phyloP scores from a whole-genome alignment of 2,113 vertebrate species.

The Psilopogon haemacephalus region DNA sequence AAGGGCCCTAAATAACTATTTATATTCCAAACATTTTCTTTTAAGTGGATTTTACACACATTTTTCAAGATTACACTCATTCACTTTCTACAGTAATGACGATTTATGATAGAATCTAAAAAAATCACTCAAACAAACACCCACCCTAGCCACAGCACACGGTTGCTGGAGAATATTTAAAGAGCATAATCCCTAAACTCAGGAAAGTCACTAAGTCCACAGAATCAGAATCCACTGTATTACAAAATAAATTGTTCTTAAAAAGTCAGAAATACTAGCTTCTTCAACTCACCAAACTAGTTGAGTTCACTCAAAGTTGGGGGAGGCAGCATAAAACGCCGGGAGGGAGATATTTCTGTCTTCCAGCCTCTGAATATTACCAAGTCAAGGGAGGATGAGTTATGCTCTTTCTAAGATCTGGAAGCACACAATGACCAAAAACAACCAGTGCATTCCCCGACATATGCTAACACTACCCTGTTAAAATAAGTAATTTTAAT shows the following conservation, averaged over 20 bases:
- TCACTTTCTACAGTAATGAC: not conserved
- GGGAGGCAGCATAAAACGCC: not conserved
- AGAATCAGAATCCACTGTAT: not conserved
- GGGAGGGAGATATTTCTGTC: not conserved
- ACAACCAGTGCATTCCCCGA: not conserved
- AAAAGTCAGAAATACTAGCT: not conserved
- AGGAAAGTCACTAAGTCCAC: rapidly evolving
- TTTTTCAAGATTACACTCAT: not conserved
- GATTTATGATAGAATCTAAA: not conserved
- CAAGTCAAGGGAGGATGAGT: not conserved
- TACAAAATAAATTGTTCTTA: not conserved
- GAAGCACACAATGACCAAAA: not conserved
- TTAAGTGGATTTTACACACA: not conserved
- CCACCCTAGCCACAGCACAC: not conserved
- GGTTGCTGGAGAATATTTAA: not conserved
- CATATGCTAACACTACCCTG: not conserved
- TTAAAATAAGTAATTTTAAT: not conserved
- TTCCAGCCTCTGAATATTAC: not conserved
- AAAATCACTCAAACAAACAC: not conserved
- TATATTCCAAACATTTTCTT: not conserved
- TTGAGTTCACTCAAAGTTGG: not conserved
- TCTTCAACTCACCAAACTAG: not conserved
- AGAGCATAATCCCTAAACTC: not conserved
- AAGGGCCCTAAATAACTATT: not conserved
- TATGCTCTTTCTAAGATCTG: not conserved